Conservation (phyloP, 2,113 vertebrate genomes). For the Corythornis vintsioides region DNA sequence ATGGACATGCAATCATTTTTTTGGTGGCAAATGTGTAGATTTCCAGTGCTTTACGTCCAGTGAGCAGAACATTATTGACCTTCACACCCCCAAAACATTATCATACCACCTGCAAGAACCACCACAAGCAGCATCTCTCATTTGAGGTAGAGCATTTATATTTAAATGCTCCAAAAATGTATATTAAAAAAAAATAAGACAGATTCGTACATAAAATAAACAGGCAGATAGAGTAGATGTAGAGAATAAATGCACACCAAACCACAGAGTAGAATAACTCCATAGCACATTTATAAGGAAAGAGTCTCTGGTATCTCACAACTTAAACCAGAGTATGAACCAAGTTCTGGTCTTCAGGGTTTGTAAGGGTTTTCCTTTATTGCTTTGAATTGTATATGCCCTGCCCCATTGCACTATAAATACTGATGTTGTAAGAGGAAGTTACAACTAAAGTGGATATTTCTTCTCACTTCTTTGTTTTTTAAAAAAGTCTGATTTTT, state of each 20-base stretch:
- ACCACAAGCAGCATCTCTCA: not conserved
- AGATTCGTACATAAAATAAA: not conserved
- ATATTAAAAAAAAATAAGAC: not conserved
- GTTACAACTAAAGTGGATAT: not conserved
- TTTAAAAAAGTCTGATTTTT: not conserved
- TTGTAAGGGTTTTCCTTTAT: not conserved
- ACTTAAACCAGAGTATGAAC: not conserved
- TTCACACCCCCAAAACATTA: not conserved
- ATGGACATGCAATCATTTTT: not conserved
- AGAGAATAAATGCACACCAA: not conserved
- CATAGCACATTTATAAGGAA: not conserved
- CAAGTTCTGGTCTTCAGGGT: not conserved
- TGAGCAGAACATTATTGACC: not conserved
- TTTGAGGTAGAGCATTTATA: not conserved
- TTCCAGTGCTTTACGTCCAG: not conserved
- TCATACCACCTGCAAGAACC: not conserved
- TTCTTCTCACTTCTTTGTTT: not conserved
- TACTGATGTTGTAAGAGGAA: not conserved
- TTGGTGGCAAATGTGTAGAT: fast-evolving
- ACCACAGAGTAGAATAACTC: not conserved
- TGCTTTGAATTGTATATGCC: not conserved
- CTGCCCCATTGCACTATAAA: not conserved
- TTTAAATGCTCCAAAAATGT: too few species aligned
- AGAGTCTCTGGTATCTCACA: fast-evolving
- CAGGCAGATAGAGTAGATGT: fast-evolving